A percentile compares a stretch with the other conserved stretches of the same genome.
These are phyloP conservation scores for Dascillus cervinus DNA, from an alignment of 2,888 invertebrate species.

Conservation along the genomic window DNA sequence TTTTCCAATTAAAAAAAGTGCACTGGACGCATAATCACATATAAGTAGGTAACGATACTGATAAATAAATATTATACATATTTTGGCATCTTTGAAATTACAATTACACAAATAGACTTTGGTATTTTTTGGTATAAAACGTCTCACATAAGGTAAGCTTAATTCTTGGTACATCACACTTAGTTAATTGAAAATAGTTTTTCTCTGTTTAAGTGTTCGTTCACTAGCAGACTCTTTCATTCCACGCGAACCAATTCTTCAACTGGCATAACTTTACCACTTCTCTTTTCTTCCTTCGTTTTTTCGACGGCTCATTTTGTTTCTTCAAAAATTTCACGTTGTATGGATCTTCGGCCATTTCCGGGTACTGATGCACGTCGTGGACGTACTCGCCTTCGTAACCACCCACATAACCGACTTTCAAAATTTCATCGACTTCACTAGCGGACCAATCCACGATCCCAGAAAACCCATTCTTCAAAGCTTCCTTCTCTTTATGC, in stretches of 20 bases:
- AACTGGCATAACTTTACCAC: constrained; percentile 30
- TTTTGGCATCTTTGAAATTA: constrained; percentile 56
- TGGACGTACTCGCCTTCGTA: constrained; percentile 91
- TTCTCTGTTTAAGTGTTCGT: constrained; percentile 9
- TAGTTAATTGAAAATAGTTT: constrained; percentile 42
- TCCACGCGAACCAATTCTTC: constrained; percentile 43
- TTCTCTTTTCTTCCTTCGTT: constrained; percentile 64
- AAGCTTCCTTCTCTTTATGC: constrained; percentile 82
- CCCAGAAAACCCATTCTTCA: constrained; percentile 69
- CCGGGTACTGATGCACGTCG: constrained; percentile 82
- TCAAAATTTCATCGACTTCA: constrained; percentile 83
- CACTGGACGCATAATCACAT: constrained; percentile 40
- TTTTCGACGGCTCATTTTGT: constrained; percentile 62
- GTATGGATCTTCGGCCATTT: constrained; percentile 92
- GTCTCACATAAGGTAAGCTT: constrained; percentile 38
- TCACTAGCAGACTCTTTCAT: constrained; percentile 16
- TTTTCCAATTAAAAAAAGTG: constrained; percentile 16
- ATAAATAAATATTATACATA: constrained; percentile 44
- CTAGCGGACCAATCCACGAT: constrained; percentile 78
- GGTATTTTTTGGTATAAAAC: constrained; percentile 52
- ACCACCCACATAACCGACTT: constrained; percentile 72
- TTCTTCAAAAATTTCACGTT: constrained; percentile 86
- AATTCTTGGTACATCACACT: constrained; percentile 44
- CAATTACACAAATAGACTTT: constrained; percentile 59
- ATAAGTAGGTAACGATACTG: constrained; percentile 42